These are phyloP conservation scores for Elymnias hypermnestra DNA, from an alignment of 1,140 invertebrate species.

Conservation along the genomic window DNA sequence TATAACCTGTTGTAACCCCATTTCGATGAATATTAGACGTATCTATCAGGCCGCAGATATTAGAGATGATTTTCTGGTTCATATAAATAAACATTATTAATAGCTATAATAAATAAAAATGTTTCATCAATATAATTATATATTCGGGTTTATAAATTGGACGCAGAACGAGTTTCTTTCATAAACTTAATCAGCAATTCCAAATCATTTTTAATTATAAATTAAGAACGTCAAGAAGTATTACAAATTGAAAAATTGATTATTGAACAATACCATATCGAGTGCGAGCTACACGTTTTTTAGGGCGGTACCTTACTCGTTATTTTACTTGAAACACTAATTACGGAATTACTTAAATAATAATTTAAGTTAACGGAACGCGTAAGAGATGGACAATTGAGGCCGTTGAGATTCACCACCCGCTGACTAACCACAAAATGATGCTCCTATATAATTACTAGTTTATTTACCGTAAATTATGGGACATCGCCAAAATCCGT, in stretches of 20 bases:
- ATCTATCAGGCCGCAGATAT: not conserved
- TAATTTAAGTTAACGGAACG: slow-evolving; percentile 50
- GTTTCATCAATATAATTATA: not conserved
- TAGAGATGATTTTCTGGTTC: not conserved
- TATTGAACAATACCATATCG: no score
- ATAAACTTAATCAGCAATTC: not conserved
- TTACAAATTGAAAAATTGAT: no score
- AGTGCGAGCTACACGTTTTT: not conserved
- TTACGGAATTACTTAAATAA: not conserved
- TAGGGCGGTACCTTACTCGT: not conserved
- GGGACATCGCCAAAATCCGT: slow-evolving; percentile 49
- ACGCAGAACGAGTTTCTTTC: not conserved
- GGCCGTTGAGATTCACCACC: slow-evolving; percentile 52
- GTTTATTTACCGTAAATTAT: slow-evolving; percentile 57
- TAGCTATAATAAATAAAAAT: not conserved
- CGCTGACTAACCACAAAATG: slow-evolving; percentile 42
- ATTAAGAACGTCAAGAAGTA: no score
- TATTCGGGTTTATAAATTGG: not conserved
- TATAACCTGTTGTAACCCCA: not conserved
- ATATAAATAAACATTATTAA: not conserved
- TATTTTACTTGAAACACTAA: not conserved
- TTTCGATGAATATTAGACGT: not conserved
- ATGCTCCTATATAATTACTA: slow-evolving; percentile 30
- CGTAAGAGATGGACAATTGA: slow-evolving; percentile 45
- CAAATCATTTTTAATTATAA: no score